phyloP scores from a whole-genome alignment of 1,140 invertebrate species.

The Venturia canescens region DNA sequence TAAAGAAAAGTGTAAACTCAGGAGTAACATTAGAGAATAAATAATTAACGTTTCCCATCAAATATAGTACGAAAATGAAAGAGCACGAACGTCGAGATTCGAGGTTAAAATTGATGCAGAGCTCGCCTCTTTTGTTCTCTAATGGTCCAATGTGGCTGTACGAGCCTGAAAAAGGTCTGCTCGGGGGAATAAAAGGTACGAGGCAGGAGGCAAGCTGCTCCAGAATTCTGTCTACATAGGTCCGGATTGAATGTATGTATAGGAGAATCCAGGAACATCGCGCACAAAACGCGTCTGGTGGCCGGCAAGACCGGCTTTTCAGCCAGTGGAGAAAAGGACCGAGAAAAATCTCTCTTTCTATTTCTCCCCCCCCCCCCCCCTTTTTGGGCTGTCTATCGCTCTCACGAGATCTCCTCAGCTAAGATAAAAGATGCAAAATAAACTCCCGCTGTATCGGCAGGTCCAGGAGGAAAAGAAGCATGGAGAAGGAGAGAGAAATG shows the following conservation, averaged over 20 bases:
- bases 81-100: no score
- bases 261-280: not conserved
- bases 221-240: no score
- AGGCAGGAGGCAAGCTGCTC: no score
- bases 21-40: no score
- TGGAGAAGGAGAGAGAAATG: constrained; percentile 5
- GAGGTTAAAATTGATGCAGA: no score
- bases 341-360: not conserved
- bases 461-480: constrained; percentile 27
- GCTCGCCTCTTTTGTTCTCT: no score
- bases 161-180: no score
- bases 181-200: no score
- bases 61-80: no score
- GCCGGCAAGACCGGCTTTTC: constrained; percentile 21
- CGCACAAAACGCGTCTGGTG: constrained; percentile 28
- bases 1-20: no score
- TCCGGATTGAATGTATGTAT: not conserved
- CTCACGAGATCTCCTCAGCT: constrained; percentile 45
- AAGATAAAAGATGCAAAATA: constrained; percentile 26
- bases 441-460: constrained; percentile 24
- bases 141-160: no score
- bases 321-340: not conserved
- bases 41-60: no score
- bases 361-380: not conserved
- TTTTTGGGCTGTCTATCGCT: not conserved